Evolutionary conservation across 2,888 invertebrate species (phyloP).

Genomic region (Plutella xylostella): DNA sequence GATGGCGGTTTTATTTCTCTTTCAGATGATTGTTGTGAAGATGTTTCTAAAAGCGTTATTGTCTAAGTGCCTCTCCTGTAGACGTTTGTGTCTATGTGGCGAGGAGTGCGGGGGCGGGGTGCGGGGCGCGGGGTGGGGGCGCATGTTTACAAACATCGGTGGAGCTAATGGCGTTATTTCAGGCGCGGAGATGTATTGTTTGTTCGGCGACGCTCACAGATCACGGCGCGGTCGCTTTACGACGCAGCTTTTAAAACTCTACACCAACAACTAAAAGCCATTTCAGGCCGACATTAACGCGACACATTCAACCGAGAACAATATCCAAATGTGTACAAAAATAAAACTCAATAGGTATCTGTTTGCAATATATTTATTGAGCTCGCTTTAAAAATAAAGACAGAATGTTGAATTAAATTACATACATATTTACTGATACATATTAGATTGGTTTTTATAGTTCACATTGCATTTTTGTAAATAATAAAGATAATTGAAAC

Average conservation of each 20-base stretch:
- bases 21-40: background rate
- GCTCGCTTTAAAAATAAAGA: conserved; percentile 22
- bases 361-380: conserved; percentile 25
- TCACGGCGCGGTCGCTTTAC: background rate
- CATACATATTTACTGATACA: too few species aligned
- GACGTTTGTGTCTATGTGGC: background rate
- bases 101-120: conserved; percentile 19
- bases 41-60: background rate
- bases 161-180: conserved; percentile 49
- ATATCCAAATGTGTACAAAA: background rate
- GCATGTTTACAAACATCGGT: conserved; percentile 46
- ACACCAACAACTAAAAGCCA: background rate
- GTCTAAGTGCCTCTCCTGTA: background rate
- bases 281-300: background rate
- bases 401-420: too few species aligned
- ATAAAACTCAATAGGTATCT: background rate
- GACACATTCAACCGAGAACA: background rate
- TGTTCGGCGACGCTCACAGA: conserved; percentile 20
- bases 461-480: too few species aligned
- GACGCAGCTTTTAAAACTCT: conserved; percentile 2
- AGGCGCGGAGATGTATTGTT: conserved; percentile 28
- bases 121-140: background rate
- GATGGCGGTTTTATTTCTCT: conserved; percentile 20
- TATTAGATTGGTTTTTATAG: too few species aligned
- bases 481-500: too few species aligned